Percentiles rank a stretch among this genome's conserved stretches.
These are phyloP conservation scores for Aythya baeri DNA, from an alignment of 2,113 vertebrate species.

Conservation along the genomic window DNA sequence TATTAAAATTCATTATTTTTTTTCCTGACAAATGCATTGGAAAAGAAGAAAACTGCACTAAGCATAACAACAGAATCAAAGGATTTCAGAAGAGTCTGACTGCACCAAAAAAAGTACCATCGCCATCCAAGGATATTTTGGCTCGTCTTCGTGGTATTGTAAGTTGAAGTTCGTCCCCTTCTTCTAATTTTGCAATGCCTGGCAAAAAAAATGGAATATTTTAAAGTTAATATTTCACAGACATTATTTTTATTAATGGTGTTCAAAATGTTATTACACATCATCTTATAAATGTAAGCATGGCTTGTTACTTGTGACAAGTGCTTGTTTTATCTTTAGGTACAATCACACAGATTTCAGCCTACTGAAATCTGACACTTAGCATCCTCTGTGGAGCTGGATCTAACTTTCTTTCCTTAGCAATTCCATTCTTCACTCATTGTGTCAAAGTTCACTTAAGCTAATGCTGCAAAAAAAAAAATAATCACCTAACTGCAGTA, in stretches of 20 bases:
- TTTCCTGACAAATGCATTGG: constrained; percentile 5
- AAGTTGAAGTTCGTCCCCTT: constrained; percentile 90
- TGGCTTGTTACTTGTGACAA: neutral
- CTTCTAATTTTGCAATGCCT: constrained; percentile 93
- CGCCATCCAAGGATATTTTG: constrained; percentile 88
- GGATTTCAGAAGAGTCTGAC: constrained; percentile 86
- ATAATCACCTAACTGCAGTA: fast-evolving
- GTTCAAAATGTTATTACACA: neutral
- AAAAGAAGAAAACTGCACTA: neutral
- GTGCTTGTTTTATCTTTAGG: neutral
- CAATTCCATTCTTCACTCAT: neutral
- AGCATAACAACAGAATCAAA: neutral
- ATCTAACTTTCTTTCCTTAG: neutral
- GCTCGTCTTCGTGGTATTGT: constrained; percentile 87
- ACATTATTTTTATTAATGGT: neutral
- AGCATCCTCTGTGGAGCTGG: neutral
- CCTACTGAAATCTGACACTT: neutral
- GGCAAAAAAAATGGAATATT: constrained; percentile 42
- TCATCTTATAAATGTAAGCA: neutral
- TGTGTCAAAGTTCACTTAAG: neutral
- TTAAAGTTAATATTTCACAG: neutral
- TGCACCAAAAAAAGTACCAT: constrained; percentile 92
- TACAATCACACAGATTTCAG: neutral
- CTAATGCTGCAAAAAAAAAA: neutral
- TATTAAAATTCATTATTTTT: constrained; percentile 3